phyloP scores from a whole-genome alignment of 2,113 vertebrate genomes.

The Tricholaema leucomelas region DNA sequence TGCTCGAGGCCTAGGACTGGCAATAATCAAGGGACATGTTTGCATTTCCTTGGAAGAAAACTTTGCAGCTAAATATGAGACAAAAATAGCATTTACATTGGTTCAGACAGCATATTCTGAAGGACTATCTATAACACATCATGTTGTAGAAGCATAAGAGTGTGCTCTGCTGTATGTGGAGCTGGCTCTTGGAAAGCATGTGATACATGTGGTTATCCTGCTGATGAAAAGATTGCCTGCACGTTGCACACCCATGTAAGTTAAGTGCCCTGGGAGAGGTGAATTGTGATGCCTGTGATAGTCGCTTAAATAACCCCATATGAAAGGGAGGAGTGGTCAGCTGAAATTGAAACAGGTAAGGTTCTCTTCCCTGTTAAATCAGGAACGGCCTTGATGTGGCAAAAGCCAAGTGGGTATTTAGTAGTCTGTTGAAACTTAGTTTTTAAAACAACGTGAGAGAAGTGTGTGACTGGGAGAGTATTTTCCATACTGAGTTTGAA shows the following conservation, averaged over 20 bases:
- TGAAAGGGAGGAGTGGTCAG: background rate
- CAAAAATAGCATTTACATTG: background rate
- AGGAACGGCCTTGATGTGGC: background rate
- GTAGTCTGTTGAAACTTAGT: background rate
- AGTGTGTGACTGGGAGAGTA: background rate
- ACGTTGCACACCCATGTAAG: background rate
- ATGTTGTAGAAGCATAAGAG: background rate
- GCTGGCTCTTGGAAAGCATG: background rate
- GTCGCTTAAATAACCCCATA: background rate
- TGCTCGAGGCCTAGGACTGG: background rate
- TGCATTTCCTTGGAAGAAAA: background rate
- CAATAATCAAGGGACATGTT: background rate
- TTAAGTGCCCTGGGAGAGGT: background rate
- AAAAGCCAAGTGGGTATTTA: background rate
- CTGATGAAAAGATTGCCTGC: background rate
- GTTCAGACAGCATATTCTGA: background rate
- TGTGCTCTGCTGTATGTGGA: background rate
- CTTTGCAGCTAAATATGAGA: background rate
- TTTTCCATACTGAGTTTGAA: background rate
- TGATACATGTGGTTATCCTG: background rate
- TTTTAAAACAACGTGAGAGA: background rate
- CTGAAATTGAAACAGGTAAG: background rate
- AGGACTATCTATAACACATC: background rate
- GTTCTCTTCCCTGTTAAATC: background rate
- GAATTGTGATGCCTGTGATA: background rate